A percentile compares a stretch with the other conserved stretches of the same genome.
phyloP scores from a whole-genome alignment of 2,113 vertebrate genomes.

The Myocastor coypus region DNA sequence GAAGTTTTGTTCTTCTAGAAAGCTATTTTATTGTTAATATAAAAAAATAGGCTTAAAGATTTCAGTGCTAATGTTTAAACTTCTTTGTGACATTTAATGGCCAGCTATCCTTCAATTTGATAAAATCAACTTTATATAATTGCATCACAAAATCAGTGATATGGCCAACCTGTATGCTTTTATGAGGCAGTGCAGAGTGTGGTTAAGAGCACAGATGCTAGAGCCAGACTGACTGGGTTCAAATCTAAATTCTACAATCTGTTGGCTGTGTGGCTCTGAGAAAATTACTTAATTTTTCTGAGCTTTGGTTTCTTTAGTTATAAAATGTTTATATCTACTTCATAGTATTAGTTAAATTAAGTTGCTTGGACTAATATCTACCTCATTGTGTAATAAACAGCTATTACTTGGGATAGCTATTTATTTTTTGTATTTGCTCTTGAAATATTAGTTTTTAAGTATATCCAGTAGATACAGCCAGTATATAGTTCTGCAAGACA shows the following conservation, averaged over 20 bases:
- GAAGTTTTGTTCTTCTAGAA: conserved; percentile 29
- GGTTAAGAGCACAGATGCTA: conserved; percentile 5
- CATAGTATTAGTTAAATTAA: not conserved
- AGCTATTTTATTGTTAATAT: conserved; percentile 28
- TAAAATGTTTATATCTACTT: not conserved
- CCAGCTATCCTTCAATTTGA: not conserved
- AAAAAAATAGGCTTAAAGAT: not conserved
- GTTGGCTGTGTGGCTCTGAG: not conserved
- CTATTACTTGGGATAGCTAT: not conserved
- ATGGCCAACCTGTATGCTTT: not conserved
- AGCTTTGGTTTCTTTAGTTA: conserved; percentile 18
- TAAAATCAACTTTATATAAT: conserved; percentile 14
- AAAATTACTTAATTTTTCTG: conserved; percentile 18
- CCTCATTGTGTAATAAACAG: not conserved
- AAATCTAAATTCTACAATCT: not conserved
- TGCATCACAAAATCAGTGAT: conserved; percentile 11
- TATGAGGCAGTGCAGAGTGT: not conserved
- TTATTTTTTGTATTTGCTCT: not conserved
- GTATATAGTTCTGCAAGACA: not conserved
- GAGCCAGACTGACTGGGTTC: not conserved
- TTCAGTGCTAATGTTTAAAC: conserved; percentile 6
- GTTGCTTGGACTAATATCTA: not conserved
- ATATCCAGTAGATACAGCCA: not conserved
- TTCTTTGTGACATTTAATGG: conserved; percentile 7
- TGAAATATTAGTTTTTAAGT: not conserved